Conservation (phyloP, 2,113 vertebrate genomes). For the Grallaria varia region DNA sequence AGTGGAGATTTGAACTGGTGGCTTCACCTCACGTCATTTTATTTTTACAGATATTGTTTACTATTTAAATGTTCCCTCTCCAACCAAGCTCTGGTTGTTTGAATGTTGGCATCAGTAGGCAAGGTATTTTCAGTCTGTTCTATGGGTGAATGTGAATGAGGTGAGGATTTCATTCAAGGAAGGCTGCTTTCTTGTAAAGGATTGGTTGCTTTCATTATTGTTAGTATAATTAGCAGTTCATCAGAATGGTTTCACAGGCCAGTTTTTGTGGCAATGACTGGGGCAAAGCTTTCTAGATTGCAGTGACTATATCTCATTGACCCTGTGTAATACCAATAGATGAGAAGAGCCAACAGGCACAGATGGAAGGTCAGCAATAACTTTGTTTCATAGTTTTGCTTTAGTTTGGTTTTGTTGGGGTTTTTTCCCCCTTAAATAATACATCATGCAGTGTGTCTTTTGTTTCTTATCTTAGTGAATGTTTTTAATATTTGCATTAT, state of each 20-base stretch:
- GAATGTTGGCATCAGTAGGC: background rate
- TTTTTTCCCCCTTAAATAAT: background rate
- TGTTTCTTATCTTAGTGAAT: background rate
- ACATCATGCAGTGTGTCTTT: background rate
- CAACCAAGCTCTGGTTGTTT: background rate
- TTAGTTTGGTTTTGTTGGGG: background rate
- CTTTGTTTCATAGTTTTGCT: background rate
- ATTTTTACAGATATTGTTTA: slow-evolving; percentile 2
- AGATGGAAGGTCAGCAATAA: slow-evolving; percentile 47
- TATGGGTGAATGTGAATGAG: background rate
- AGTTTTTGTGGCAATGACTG: background rate
- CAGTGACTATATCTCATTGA: slow-evolving; percentile 42
- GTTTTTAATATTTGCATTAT: slow-evolving; percentile 3
- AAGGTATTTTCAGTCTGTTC: background rate
- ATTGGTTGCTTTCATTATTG: slow-evolving; percentile 36
- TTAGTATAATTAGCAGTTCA: slow-evolving; percentile 40
- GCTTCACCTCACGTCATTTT: background rate
- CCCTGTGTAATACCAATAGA: slow-evolving; percentile 19
- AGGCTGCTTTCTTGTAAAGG: slow-evolving; percentile 2
- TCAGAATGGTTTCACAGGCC: background rate
- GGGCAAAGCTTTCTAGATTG: background rate
- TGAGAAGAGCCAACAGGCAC: background rate
- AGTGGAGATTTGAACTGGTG: slow-evolving; percentile 1
- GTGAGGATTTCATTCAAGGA: background rate
- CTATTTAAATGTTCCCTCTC: slow-evolving; percentile 3